These are phyloP conservation scores for Mamestra configurata DNA, from an alignment of 1,140 invertebrate species.

Conservation along the genomic window DNA sequence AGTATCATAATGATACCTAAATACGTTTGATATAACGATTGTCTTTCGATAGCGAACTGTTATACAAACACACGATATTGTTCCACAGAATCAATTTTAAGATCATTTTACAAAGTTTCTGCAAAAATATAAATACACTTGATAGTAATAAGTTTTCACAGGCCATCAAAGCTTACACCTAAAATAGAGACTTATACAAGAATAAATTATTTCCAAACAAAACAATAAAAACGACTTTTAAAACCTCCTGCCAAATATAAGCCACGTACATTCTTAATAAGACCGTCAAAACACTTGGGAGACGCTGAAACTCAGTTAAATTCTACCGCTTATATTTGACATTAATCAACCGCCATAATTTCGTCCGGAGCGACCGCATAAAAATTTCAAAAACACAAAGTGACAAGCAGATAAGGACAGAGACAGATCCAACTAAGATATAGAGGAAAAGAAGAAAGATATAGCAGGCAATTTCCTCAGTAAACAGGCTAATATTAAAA, in stretches of 20 bases:
- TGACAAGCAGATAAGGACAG: constrained; percentile 3
- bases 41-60: too few relatives aligned
- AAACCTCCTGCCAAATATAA: constrained; percentile 1
- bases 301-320: neutral
- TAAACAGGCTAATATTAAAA: constrained; percentile 56
- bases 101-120: too few relatives aligned
- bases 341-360: constrained; percentile 35
- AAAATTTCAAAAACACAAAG: constrained; percentile 33
- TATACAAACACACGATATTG: too few relatives aligned
- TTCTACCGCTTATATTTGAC: neutral
- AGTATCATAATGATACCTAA: too few relatives aligned
- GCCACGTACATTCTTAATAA: constrained; percentile 21
- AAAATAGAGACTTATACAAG: neutral
- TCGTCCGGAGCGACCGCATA: constrained; percentile 17
- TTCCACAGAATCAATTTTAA: too few relatives aligned
- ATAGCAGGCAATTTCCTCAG: constrained; percentile 47
- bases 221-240: neutral
- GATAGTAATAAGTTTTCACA: too few relatives aligned
- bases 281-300: neutral
- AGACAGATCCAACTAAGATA: constrained; percentile 30
- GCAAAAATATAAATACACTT: neutral
- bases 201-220: neutral
- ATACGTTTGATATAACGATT: too few relatives aligned
- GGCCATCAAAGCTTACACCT: too few relatives aligned
- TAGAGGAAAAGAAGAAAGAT: neutral